These are phyloP conservation scores for Arge pagana DNA, from an alignment of 2,888 invertebrate genomes.

Conservation along the genomic window DNA sequence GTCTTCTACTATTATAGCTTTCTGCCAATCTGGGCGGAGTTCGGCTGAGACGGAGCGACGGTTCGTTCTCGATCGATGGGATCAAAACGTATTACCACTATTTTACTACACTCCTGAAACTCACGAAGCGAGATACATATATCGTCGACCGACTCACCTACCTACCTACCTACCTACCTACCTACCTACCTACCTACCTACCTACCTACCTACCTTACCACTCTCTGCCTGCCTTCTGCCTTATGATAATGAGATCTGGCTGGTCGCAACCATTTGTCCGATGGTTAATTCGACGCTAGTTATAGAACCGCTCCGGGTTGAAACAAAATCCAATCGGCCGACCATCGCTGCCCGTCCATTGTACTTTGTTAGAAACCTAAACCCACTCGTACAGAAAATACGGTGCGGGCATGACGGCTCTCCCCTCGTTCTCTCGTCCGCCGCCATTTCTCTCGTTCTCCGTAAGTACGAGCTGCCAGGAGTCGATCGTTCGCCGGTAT, in stretches of 20 bases:
- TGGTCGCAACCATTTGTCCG: conserved; percentile 19
- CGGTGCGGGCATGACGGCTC: conserved; percentile 11
- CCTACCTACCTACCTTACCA: background rate
- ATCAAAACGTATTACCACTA: conserved; percentile 6
- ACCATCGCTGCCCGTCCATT: conserved; percentile 14
- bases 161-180: background rate
- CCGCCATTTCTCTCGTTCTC: too few relatives aligned
- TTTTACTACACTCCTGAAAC: background rate
- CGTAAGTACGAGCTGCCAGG: conserved; percentile 20
- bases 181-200: background rate
- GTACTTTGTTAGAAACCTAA: conserved; percentile 22
- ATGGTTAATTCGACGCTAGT: conserved; percentile 17
- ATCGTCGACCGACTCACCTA: conserved; percentile 3
- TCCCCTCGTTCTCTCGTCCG: too few relatives aligned
- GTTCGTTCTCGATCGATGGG: background rate
- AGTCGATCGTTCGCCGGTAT: conserved; percentile 7
- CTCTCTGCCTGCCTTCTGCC: too few relatives aligned
- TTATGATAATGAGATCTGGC: conserved; percentile 20
- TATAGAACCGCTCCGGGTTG: conserved; percentile 13
- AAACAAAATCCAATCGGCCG: conserved; percentile 18
- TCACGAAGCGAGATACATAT: too few relatives aligned
- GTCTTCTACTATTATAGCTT: too few relatives aligned
- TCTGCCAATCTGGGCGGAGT: too few relatives aligned
- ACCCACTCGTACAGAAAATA: conserved; percentile 17
- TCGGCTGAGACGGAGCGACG: conserved; percentile 6